Conservation (phyloP, 2,888 invertebrate species). For the Blastobasis adustella region DNA sequence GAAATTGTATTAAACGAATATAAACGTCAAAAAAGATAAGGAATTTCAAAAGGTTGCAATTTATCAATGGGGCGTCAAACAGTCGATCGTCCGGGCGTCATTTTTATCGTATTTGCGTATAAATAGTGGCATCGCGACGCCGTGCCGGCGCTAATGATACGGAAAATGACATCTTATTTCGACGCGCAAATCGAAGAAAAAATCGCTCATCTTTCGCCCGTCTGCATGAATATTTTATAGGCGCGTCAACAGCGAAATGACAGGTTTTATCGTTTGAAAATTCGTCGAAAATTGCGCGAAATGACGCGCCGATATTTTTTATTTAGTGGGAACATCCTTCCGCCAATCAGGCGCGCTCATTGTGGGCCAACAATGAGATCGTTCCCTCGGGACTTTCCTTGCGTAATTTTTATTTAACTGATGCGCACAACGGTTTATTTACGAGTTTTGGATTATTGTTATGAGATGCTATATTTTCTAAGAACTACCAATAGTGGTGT, state of each 20-base stretch:
- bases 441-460: slow-evolving; percentile 20
- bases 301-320: slow-evolving; percentile 74
- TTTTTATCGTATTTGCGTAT: slow-evolving; percentile 75
- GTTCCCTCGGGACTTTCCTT: slow-evolving; percentile 57
- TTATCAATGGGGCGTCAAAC: slow-evolving; percentile 72
- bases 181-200: slow-evolving; percentile 73
- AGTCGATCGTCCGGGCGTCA: slow-evolving; percentile 69
- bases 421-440: slow-evolving; percentile 63
- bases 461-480: too few relatives aligned
- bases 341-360: slow-evolving; percentile 72
- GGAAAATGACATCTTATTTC: slow-evolving; percentile 77
- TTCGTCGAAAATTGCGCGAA: slow-evolving; percentile 71
- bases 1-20: slow-evolving; percentile 34
- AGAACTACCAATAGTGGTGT: not conserved
- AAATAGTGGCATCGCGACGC: slow-evolving; percentile 69
- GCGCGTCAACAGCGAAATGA: slow-evolving; percentile 74
- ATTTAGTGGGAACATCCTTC: slow-evolving; percentile 75
- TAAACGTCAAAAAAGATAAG: slow-evolving; percentile 43
- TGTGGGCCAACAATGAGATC: slow-evolving; percentile 61
- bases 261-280: slow-evolving; percentile 76
- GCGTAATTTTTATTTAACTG: slow-evolving; percentile 67
- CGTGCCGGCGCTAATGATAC: slow-evolving; percentile 72
- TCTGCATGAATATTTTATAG: slow-evolving; percentile 74
- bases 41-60: slow-evolving; percentile 65
- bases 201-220: slow-evolving; percentile 71